Conservation (phyloP, 2,113 vertebrate genomes). For the Cromileptes altivelis region DNA sequence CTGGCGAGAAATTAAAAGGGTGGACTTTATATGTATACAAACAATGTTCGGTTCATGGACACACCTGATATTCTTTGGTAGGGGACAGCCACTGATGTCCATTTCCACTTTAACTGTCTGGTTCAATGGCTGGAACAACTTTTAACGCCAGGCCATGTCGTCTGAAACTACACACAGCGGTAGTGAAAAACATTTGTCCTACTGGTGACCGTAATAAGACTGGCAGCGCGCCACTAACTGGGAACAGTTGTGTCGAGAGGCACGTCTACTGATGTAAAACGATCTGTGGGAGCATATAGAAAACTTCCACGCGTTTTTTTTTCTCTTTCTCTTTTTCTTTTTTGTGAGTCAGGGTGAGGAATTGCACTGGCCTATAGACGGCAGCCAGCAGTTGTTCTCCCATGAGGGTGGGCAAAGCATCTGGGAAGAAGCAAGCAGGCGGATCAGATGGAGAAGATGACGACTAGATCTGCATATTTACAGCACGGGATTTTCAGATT, state of each 20-base stretch:
- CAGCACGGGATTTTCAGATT: slow-evolving; percentile 56
- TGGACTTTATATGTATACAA: too few species aligned
- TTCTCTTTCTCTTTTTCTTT: slow-evolving; percentile 28
- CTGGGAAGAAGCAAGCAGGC: slow-evolving; percentile 57
- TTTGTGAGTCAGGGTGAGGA: slow-evolving; percentile 63
- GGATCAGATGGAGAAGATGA: slow-evolving; percentile 47
- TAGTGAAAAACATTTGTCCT: slow-evolving; percentile 74
- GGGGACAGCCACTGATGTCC: too few species aligned
- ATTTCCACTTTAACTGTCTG: slow-evolving; percentile 9
- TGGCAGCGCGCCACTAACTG: slow-evolving; percentile 74
- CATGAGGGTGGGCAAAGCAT: slow-evolving; percentile 66
- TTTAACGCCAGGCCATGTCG: slow-evolving; percentile 42
- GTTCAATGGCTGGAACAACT: slow-evolving; percentile 41
- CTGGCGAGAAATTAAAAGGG: too few species aligned
- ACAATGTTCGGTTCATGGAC: too few species aligned
- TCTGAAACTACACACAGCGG: slow-evolving; percentile 57
- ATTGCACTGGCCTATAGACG: slow-evolving; percentile 71
- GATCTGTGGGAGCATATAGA: slow-evolving; percentile 78
- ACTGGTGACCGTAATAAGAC: slow-evolving; percentile 65
- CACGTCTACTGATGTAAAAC: slow-evolving; percentile 78
- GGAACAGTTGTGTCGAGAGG: slow-evolving; percentile 80
- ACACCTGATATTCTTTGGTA: too few species aligned
- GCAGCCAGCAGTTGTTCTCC: slow-evolving; percentile 81
- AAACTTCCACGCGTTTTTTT: slow-evolving; percentile 69
- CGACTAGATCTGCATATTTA: slow-evolving; percentile 67